phyloP scores from a whole-genome alignment of 2,113 vertebrate species.

The Isichthys henryi region DNA sequence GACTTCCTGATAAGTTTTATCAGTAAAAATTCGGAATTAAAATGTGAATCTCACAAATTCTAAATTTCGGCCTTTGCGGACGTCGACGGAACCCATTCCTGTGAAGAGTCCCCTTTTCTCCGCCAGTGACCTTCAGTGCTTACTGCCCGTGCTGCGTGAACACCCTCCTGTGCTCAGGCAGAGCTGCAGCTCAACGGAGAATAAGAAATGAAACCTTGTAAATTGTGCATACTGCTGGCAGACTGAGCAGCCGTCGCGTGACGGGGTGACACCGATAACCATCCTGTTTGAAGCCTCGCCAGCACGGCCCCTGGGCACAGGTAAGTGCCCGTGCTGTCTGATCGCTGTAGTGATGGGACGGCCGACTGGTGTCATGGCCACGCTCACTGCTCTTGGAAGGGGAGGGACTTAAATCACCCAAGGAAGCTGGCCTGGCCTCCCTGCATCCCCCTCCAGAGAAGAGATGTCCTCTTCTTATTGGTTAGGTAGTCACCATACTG shows the following conservation, averaged over 20 bases:
- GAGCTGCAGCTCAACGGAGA: slow-evolving; percentile 39
- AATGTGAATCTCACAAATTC: not conserved
- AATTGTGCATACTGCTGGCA: slow-evolving; percentile 16
- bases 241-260: slow-evolving; percentile 19
- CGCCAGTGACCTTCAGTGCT: slow-evolving; percentile 3
- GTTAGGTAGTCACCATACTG: not conserved
- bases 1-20: not conserved
- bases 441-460: not conserved
- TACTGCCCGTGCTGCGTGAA: not conserved
- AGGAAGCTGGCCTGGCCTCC: not conserved
- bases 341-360: not conserved
- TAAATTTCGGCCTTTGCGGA: not conserved
- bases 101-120: not conserved
- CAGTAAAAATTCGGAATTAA: not conserved
- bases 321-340: slow-evolving; percentile 7
- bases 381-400: not conserved
- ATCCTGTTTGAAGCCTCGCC: slow-evolving; percentile 47
- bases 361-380: not conserved
- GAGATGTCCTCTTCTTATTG: not conserved
- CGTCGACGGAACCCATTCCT: not conserved
- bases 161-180: slow-evolving; percentile 3
- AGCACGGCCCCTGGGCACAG: slow-evolving; percentile 22
- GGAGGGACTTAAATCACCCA: not conserved
- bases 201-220: slow-evolving; percentile 18
- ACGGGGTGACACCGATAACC: slow-evolving; percentile 34